These are phyloP conservation scores for Portevinia maculata DNA, from an alignment of 2,888 invertebrate species.

Conservation along the genomic window DNA sequence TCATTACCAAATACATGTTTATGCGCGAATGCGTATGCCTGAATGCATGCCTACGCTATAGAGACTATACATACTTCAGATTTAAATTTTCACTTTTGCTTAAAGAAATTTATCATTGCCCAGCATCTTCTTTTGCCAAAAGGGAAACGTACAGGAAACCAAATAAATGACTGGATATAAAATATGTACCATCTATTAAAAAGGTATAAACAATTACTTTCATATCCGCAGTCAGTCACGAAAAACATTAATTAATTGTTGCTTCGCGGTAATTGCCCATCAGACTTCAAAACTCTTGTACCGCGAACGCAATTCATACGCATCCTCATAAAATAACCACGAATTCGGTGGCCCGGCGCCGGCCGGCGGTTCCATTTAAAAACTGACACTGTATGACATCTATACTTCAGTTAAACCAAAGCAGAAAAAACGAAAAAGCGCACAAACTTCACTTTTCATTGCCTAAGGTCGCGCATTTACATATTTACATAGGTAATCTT, in stretches of 20 bases:
- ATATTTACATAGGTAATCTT: slow-evolving; percentile 63
- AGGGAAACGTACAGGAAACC: slow-evolving; percentile 34
- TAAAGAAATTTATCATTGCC: slow-evolving; percentile 71
- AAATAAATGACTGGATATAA: slow-evolving; percentile 48
- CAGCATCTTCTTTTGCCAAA: slow-evolving; percentile 64
- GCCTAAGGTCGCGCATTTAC: slow-evolving; percentile 63
- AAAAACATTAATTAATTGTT: slow-evolving; percentile 64
- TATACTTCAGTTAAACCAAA: slow-evolving; percentile 45
- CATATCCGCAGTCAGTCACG: slow-evolving; percentile 42
- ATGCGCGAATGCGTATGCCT: neutral
- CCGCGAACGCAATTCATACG: neutral
- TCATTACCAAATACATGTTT: slow-evolving; percentile 46
- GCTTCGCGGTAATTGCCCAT: slow-evolving; percentile 48
- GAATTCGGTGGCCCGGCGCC: too few relatives aligned
- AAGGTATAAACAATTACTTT: slow-evolving; percentile 65
- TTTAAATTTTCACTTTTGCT: slow-evolving; percentile 73
- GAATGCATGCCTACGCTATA: slow-evolving; percentile 31
- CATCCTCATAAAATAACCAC: slow-evolving; percentile 16
- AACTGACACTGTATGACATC: slow-evolving; percentile 31
- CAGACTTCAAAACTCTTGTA: slow-evolving; percentile 48
- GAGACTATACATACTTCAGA: slow-evolving; percentile 70
- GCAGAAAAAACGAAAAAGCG: slow-evolving; percentile 11
- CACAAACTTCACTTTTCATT: slow-evolving; percentile 71
- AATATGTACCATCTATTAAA: slow-evolving; percentile 62
- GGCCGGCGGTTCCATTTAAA: slow-evolving; percentile 30